phyloP scores from a whole-genome alignment of 2,113 vertebrate species.

The Merops nubicus region DNA sequence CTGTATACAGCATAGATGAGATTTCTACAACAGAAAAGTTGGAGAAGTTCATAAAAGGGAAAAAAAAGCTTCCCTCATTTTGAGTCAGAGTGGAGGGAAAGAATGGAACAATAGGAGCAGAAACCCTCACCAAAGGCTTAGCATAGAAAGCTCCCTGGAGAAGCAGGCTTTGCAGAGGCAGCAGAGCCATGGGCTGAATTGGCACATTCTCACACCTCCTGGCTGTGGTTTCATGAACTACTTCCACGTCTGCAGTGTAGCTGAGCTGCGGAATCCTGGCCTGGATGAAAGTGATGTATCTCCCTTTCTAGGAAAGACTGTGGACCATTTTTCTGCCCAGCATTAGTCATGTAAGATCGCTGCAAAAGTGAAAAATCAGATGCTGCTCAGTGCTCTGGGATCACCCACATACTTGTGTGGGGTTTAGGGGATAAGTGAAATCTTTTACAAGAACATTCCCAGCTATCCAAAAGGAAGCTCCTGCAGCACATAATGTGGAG shows the following conservation, averaged over 20 bases:
- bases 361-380: neutral
- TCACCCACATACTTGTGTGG: neutral
- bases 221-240: neutral
- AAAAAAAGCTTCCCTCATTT: neutral
- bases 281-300: neutral
- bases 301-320: neutral
- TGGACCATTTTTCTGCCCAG: neutral
- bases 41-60: neutral
- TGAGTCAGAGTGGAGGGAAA: neutral
- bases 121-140: neutral
- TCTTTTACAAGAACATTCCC: neutral
- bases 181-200: neutral
- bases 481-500: neutral
- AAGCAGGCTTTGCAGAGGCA: neutral
- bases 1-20: neutral
- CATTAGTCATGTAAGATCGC: neutral
- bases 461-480: neutral
- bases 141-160: neutral
- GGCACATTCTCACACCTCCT: neutral
- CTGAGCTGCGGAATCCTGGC: neutral
- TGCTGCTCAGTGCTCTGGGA: neutral
- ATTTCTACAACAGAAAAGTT: neutral
- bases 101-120: neutral
- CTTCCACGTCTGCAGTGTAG: accelerated
- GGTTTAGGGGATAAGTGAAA: neutral